Evolutionary conservation across 1,140 invertebrate species (phyloP).

Genomic region (Eulimnadia texana): DNA sequence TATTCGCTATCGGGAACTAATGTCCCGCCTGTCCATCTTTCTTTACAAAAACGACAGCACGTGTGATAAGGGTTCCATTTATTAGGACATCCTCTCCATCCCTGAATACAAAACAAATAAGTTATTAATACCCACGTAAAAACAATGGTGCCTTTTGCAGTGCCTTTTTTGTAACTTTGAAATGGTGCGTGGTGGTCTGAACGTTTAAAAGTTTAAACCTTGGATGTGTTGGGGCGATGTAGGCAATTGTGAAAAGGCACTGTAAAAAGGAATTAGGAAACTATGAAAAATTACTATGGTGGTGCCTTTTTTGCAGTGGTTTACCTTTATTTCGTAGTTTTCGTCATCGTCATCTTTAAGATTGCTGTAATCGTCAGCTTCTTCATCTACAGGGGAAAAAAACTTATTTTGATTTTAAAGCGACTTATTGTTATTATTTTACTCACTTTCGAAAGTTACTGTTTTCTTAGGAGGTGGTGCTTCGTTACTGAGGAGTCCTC

Average conservation of each 20-base stretch:
- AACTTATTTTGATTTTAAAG: too few relatives aligned
- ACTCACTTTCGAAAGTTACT: too few relatives aligned
- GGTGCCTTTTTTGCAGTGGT: slow-evolving; percentile 16
- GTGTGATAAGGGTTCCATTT: slow-evolving; percentile 91
- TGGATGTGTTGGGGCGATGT: too few relatives aligned
- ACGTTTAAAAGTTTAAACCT: too few relatives aligned
- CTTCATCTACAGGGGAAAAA: too few relatives aligned
- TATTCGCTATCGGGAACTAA: slow-evolving; percentile 55
- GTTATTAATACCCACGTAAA: background rate
- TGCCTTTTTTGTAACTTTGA: background rate
- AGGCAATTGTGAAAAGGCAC: too few relatives aligned
- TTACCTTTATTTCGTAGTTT: slow-evolving; percentile 11
- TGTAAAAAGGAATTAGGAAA: background rate
- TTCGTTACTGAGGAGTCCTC: too few relatives aligned
- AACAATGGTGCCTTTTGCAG: background rate
- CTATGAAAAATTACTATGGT: background rate
- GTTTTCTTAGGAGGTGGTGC: too few relatives aligned
- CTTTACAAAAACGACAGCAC: slow-evolving; percentile 75
- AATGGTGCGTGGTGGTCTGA: too few relatives aligned
- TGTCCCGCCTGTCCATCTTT: slow-evolving; percentile 67
- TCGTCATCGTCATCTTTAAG: slow-evolving; percentile 26
- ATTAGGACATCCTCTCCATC: slow-evolving; percentile 79
- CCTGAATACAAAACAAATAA: slow-evolving; percentile 20
- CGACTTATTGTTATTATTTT: too few relatives aligned
- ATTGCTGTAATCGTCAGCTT: background rate